Conservation (phyloP, 2,113 vertebrate species). For the Nicator chloris region DNA sequence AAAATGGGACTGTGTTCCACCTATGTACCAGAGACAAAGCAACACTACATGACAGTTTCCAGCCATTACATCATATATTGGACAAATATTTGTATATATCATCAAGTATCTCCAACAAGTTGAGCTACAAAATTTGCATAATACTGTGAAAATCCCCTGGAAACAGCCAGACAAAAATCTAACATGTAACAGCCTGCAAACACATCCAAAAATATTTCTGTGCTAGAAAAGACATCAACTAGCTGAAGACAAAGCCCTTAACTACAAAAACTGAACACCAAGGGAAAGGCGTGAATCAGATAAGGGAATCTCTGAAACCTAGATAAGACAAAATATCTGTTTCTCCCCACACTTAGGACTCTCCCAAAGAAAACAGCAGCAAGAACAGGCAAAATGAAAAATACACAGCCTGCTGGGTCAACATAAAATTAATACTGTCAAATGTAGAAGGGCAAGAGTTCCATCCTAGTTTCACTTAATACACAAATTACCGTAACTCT, state of each 20-base stretch:
- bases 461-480: not conserved
- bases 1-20: not conserved
- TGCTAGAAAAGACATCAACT: not conserved
- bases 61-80: not conserved
- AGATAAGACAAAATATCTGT: not conserved
- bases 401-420: not conserved
- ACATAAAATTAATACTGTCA: not conserved
- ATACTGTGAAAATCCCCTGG: not conserved
- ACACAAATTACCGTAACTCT: not conserved
- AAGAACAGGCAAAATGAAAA: constrained; percentile 6
- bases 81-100: not conserved
- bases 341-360: not conserved
- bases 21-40: not conserved
- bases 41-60: not conserved
- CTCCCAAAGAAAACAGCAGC: not conserved
- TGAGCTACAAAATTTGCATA: not conserved
- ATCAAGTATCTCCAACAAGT: not conserved
- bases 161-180: not conserved
- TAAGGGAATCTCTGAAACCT: not conserved
- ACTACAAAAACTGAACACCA: not conserved
- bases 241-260: not conserved
- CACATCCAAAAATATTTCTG: not conserved
- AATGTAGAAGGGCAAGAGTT: not conserved
- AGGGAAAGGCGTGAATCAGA: not conserved
- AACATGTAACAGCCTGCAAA: not conserved